These are phyloP conservation scores for Actinostola sp. DNA, from an alignment of 92 coral and sea anemone genomes.

Conservation along the genomic window DNA sequence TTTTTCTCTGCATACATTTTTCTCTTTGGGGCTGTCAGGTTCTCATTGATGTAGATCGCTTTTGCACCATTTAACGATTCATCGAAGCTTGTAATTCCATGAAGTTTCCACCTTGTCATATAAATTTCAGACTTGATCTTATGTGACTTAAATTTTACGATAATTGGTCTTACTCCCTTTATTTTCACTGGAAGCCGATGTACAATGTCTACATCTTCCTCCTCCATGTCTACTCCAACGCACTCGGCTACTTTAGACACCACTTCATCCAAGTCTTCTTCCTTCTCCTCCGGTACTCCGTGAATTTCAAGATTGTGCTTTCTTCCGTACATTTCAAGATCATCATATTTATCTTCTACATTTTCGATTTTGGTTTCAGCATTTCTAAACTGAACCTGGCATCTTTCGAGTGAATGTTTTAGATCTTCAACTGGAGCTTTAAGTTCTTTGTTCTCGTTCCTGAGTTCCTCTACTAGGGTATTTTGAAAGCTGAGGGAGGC, in stretches of 20 bases:
- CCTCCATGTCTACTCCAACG: constrained; percentile 12
- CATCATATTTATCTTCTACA: constrained; percentile 2
- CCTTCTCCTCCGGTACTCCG: constrained; percentile 4
- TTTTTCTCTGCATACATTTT: not conserved
- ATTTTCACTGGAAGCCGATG: constrained; percentile 8
- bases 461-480: not conserved
- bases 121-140: not conserved
- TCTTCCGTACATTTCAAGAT: constrained; percentile 18
- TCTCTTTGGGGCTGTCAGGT: constrained; percentile 2
- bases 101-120: not conserved
- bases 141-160: not conserved
- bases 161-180: constrained; percentile 2
- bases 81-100: not conserved
- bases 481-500: not conserved
- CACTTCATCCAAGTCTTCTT: constrained; percentile 10
- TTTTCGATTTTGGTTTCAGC: not conserved
- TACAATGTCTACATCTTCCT: constrained; percentile 6
- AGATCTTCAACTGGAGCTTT: not conserved
- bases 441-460: not conserved
- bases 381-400: no score
- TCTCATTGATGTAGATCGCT: constrained; percentile 14
- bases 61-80: constrained; percentile 1
- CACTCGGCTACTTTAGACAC: constrained; percentile 4
- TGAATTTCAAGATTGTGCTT: constrained; percentile 4
- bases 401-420: not conserved